Evolutionary conservation across 1,140 invertebrate genomes (phyloP), one percentile per base, ranked within the genome.

Genomic region (Bacillus rossius): DNA sequence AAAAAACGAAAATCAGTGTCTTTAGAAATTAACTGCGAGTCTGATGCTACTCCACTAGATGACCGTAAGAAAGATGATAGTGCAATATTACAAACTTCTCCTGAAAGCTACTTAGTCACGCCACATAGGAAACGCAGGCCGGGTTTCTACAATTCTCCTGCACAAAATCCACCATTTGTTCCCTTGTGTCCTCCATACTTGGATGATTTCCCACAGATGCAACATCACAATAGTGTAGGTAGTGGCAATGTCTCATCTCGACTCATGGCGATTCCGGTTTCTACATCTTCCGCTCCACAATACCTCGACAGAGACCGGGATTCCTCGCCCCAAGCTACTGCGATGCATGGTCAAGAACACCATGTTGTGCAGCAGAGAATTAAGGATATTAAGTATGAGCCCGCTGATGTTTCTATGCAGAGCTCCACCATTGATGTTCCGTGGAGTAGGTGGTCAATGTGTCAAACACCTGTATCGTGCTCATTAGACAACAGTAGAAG

Each of bases 121-220:
- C 89, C 89, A 0, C 88, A 91, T 73, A 73, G 89, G 61, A 91
- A 92, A 73, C 77, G 89, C 71, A 76, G 88, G 67, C 88, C 88
- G 1, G 89, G 89, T 22, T 92, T 92, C 69, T 87, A 91, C 64
- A 91, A 91, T 66, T 85, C 88, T 7, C 89, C 89, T 8, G 85
- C 87, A 45, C 88, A 91, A 67, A 91, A 91, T 74, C 86, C 88
- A 48, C 87, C 88, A 13, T 92, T 92, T 67, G 88, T 90, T 41
- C 87, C 88, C 22, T 90, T 89, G 52, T 80, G 81, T 37, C 84
- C 84, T 17, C 85, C 81, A 61, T 84, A 86, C 63, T 73, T 87
- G 49, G 84, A 87, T 67, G 85, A 87, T 63, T 71, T 78, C 16
- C 58, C 14, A 25, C 51, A 25, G 8, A 54, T 34, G 29, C 29